phyloP scores from a whole-genome alignment of 2,888 invertebrate genomes.

The Microctonus brassicae region DNA sequence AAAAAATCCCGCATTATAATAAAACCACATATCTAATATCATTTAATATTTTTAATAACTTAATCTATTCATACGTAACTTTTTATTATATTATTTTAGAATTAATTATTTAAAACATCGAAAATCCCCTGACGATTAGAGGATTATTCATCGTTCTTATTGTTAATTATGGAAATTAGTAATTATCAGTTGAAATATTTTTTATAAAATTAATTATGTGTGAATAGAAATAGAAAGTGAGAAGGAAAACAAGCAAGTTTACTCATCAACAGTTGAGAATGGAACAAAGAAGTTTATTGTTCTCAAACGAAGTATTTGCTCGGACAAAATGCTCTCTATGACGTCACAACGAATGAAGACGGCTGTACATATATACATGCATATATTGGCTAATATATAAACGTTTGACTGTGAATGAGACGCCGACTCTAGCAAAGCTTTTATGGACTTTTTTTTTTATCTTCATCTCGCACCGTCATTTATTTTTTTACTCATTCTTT shows the following conservation, averaged over 20 bases:
- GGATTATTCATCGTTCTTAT: too few species aligned
- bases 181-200: too few species aligned
- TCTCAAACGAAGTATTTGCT: slow-evolving; percentile 25
- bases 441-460: background rate
- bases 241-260: background rate
- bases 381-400: slow-evolving; percentile 14
- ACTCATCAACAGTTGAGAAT: background rate
- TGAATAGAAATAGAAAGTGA: background rate
- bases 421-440: background rate
- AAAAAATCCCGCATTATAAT: background rate
- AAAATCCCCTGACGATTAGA: too few species aligned
- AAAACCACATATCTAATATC: background rate
- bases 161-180: too few species aligned
- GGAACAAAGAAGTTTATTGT: slow-evolving; percentile 28
- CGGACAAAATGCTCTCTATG: slow-evolving; percentile 45
- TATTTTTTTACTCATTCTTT: background rate
- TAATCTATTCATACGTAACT: background rate
- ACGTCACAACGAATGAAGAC: slow-evolving; percentile 30
- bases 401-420: slow-evolving; percentile 13
- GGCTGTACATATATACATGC: slow-evolving; percentile 33
- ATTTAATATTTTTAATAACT: too few species aligned
- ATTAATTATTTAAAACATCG: too few species aligned
- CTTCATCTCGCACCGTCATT: background rate
- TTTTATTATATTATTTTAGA: background rate
- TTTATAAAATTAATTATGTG: too few species aligned